These are phyloP conservation scores for Aplysina aerophoba DNA, from an alignment of 37 sponge, comb jelly and placozoan genomes.

Conservation along the genomic window DNA sequence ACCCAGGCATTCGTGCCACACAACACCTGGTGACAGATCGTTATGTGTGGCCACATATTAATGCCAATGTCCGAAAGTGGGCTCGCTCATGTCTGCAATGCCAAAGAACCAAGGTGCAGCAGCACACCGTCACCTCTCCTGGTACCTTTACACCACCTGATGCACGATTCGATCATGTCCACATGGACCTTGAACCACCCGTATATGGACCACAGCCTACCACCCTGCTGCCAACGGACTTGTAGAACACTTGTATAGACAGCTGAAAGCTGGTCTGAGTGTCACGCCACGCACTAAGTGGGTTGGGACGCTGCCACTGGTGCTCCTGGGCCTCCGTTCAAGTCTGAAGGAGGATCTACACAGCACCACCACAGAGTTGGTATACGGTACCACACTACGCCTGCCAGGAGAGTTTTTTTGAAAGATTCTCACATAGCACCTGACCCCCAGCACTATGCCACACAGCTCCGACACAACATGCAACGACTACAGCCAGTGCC, in stretches of 20 bases:
- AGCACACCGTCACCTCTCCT: conserved; percentile 54
- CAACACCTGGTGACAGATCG: conserved; percentile 43
- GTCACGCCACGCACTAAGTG: conserved; percentile 47
- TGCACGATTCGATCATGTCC: conserved; percentile 48
- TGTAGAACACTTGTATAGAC: conserved; percentile 60
- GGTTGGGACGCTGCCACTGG: conserved; percentile 64
- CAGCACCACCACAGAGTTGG: conserved; percentile 69
- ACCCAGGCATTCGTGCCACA: conserved; percentile 58
- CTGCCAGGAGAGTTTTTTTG: conserved; percentile 68
- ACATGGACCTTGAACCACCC: conserved; percentile 52
- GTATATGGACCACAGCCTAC: conserved; percentile 55
- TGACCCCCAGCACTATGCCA: neutral
- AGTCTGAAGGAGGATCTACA: conserved; percentile 56
- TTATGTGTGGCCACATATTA: conserved; percentile 61
- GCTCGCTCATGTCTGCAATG: conserved; percentile 42
- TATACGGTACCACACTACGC: conserved; percentile 67
- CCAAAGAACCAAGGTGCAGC: conserved; percentile 49
- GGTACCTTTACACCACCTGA: conserved; percentile 36
- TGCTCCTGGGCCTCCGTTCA: conserved; percentile 69
- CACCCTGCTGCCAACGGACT: conserved; percentile 66
- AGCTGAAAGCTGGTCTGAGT: conserved; percentile 65
- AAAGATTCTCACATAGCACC: neutral
- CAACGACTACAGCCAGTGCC: neutral
- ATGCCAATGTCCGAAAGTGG: conserved; percentile 47
- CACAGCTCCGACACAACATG: neutral